Conservation (phyloP, 1,140 invertebrate species). For the Drosophila novamexicana region DNA sequence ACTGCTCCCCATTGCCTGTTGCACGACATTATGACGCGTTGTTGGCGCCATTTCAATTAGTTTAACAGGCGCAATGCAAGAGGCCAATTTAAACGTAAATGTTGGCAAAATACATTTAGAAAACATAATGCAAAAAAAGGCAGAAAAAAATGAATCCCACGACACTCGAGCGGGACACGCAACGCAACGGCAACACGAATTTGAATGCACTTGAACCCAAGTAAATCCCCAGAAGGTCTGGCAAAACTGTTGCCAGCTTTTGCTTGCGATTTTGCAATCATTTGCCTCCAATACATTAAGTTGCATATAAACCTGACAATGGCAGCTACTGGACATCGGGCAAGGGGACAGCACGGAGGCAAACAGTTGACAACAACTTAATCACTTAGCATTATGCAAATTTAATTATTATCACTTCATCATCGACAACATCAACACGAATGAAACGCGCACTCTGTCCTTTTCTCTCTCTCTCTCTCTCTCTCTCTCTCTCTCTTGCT, state of each 20-base stretch:
- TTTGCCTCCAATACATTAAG: constrained; percentile 35
- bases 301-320: constrained; percentile 43
- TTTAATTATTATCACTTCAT: constrained; percentile 81
- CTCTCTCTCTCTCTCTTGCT: background rate
- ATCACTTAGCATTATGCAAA: constrained; percentile 80
- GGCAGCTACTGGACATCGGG: constrained; percentile 24
- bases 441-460: constrained; percentile 25
- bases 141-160: constrained; percentile 63
- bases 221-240: constrained; percentile 33
- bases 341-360: constrained; percentile 10
- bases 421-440: constrained; percentile 63
- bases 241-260: constrained; percentile 35
- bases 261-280: constrained; percentile 62
- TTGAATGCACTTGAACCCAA: constrained; percentile 35
- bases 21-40: constrained; percentile 62
- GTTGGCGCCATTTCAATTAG: constrained; percentile 68
- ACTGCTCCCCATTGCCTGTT: constrained; percentile 50
- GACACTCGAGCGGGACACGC: constrained; percentile 42
- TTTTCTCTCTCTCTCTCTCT: constrained; percentile 8
- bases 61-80: constrained; percentile 61
- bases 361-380: constrained; percentile 73
- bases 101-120: constrained; percentile 41
- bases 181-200: constrained; percentile 20
- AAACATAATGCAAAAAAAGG: constrained; percentile 46
- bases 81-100: constrained; percentile 66